A percentile compares a stretch with the other conserved stretches of the same genome.
phyloP scores from a whole-genome alignment of 2,888 invertebrate genomes.

The Idaea aversata region DNA sequence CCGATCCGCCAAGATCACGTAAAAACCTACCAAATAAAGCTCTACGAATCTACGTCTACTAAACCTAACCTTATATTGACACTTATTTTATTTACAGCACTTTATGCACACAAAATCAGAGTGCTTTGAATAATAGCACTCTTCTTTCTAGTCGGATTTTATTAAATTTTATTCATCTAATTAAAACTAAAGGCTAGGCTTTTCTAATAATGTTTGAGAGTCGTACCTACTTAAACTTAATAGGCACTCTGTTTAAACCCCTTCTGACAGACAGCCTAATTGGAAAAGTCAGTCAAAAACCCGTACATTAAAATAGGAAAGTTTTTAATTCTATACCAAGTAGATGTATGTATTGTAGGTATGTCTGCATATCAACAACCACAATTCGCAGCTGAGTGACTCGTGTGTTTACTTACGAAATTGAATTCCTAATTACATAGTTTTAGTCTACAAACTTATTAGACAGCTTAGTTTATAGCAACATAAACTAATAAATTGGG shows the following conservation, averaged over 20 bases:
- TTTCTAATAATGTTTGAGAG: background rate
- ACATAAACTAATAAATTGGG: background rate
- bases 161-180: background rate
- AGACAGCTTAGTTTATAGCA: background rate
- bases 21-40: too few species aligned
- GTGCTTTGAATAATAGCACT: background rate
- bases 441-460: slow-evolving; percentile 1
- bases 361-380: background rate
- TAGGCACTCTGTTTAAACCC: background rate
- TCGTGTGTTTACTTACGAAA: background rate
- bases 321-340: background rate
- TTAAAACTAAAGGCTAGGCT: background rate
- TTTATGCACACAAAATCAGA: background rate
- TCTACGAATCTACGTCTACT: too few species aligned
- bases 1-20: too few species aligned
- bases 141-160: background rate
- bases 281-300: slow-evolving; percentile 1
- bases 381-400: background rate
- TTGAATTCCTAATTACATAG: slow-evolving; percentile 1
- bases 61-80: too few species aligned
- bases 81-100: background rate
- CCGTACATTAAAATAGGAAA: background rate
- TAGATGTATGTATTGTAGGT: background rate
- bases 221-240: background rate
- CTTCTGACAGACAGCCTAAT: background rate